A percentile compares a stretch with the other conserved stretches of the same genome.
Conservation (phyloP, 2,113 vertebrate species). For the Oostethus manadensis region DNA sequence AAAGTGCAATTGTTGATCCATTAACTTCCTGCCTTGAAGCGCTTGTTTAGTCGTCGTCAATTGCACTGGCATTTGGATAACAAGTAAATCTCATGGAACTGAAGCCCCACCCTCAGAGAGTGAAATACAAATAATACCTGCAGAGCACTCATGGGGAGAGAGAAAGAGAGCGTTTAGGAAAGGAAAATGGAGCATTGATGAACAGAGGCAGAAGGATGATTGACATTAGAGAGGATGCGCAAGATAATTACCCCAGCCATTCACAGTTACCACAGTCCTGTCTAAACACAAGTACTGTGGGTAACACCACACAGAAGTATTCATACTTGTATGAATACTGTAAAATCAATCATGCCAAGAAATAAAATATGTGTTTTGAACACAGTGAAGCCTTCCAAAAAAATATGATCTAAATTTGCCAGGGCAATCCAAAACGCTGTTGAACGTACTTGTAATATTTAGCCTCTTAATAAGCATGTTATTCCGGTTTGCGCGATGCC, state of each 20-base stretch:
- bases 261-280: constrained; percentile 6
- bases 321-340: no score
- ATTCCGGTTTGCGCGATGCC: constrained; percentile 22
- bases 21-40: constrained; percentile 26
- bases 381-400: neutral
- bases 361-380: neutral
- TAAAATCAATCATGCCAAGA: neutral
- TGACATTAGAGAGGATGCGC: constrained; percentile 33
- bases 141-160: constrained; percentile 10
- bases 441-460: neutral
- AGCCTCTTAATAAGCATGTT: neutral
- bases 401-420: neutral
- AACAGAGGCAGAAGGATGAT: constrained; percentile 35
- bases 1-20: constrained; percentile 15
- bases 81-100: constrained; percentile 28
- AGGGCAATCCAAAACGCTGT: neutral
- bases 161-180: constrained; percentile 9
- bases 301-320: no score
- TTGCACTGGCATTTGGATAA: constrained; percentile 41
- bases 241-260: constrained; percentile 10
- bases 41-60: constrained; percentile 41
- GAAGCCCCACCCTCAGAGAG: constrained; percentile 36
- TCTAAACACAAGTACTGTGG: no score
- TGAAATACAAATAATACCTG: constrained; percentile 41
- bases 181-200: constrained; percentile 13